Evolutionary conservation across 1,140 invertebrate species (phyloP), one percentile per base, ranked within the genome.

Genomic region (Neodiprion lecontei): DNA sequence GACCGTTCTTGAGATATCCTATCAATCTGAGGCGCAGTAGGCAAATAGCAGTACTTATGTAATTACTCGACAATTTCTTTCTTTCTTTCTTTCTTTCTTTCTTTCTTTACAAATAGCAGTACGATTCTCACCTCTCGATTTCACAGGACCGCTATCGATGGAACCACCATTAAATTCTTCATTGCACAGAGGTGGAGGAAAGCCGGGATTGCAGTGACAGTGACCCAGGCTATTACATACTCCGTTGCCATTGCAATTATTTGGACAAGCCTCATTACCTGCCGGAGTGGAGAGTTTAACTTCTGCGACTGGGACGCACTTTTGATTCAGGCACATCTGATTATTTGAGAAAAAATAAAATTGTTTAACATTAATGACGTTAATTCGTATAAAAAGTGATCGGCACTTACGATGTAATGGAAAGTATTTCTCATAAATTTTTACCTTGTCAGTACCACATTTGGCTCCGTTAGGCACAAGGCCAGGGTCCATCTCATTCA

Each of bases 181-280:
- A 73, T 93, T 91, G 87, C 98, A 99, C 69, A 93, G 89, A 0
- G 96, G 95, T 3, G 97, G 96, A 1, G 93, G 94, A 86, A 94
- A 99, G 0, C 98, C 98, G 2, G 91, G 86, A 80, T 96, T 92
- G 88, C 98, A 99, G 86, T 99, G 98, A 83, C 98, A 99, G 85
- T 99, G 94, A 4, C 97, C 97, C 74, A 90, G 84, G 77, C 92
- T 93, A 82, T 99, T 99, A 86, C 98, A 99, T 5, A 97, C 92
- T 4, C 98, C 98, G 81, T 97, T 94, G 3, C 93, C 93, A 81
- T 94, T 94, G 82, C 98, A 99, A 82, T 97, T 91, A 61, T 94
- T 92, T 0, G 93, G 93, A 85, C 96, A 97, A 10, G 89, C 87
- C 17, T 86, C 86, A 1, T 89, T 86, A 9, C 85, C 86, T 23